phyloP scores from a whole-genome alignment of 2,888 invertebrate species.

The Diplolepis rosae region DNA sequence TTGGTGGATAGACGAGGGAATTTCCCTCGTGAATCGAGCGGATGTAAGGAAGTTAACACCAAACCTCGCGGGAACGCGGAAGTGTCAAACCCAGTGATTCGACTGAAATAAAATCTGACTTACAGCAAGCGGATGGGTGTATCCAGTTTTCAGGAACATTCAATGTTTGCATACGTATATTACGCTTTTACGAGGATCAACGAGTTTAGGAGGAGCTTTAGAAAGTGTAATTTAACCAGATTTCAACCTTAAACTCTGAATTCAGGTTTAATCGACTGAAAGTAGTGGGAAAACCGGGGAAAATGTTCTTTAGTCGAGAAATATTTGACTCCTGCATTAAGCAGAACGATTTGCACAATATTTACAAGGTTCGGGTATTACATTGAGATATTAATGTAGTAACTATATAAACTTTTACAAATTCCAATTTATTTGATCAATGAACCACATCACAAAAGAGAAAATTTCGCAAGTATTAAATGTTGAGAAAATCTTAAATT shows the following conservation, averaged over 20 bases:
- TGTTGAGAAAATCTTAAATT: too few relatives aligned
- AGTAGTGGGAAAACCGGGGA: not conserved
- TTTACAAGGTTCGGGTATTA: too few relatives aligned
- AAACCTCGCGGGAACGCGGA: conserved; percentile 38
- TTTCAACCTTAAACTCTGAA: conserved; percentile 11
- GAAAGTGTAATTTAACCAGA: conserved; percentile 28
- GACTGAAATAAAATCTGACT: conserved; percentile 27
- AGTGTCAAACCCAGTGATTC: conserved; percentile 30
- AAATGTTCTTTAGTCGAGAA: not conserved
- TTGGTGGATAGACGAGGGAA: not conserved
- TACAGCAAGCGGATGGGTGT: conserved; percentile 1
- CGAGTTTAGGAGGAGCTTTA: conserved; percentile 25
- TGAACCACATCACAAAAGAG: too few relatives aligned
- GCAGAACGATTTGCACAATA: too few relatives aligned
- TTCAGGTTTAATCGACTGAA: not conserved
- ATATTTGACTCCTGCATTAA: not conserved
- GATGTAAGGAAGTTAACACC: conserved; percentile 40
- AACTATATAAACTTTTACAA: too few relatives aligned
- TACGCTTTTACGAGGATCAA: conserved; percentile 19
- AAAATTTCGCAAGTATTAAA: too few relatives aligned
- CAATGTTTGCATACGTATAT: conserved; percentile 26
- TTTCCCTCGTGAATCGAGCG: conserved; percentile 61
- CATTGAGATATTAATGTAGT: too few relatives aligned
- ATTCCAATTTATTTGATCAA: too few relatives aligned
- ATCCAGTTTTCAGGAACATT: not conserved